Evolutionary conservation across 2,888 invertebrate genomes (phyloP).

Genomic region (Dermolepida albohirtum): DNA sequence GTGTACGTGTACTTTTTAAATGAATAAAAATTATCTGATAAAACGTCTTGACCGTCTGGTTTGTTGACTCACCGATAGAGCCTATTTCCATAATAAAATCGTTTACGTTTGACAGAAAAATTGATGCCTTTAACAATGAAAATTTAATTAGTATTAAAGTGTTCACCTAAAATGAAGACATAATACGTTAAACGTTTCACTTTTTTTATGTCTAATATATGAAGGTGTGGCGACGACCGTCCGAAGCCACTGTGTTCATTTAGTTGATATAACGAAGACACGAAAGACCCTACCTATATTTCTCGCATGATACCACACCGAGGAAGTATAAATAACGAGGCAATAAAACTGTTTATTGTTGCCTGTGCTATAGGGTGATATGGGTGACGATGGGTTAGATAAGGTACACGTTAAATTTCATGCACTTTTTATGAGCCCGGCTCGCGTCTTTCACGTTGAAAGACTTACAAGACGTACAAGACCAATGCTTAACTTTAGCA

Average conservation of each 20-base stretch:
- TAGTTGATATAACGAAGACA: too few relatives aligned
- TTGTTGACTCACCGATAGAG: neutral
- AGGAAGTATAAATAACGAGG: constrained; percentile 16
- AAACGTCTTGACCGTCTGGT: neutral
- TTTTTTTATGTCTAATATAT: too few relatives aligned
- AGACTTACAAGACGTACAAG: neutral
- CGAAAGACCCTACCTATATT: too few relatives aligned
- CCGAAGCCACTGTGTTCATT: too few relatives aligned
- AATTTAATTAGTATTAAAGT: too few relatives aligned
- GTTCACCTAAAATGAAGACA: too few relatives aligned
- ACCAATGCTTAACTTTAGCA: too few relatives aligned
- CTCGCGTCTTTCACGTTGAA: neutral
- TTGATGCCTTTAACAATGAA: too few relatives aligned
- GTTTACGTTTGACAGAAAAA: too few relatives aligned
- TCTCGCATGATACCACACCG: neutral
- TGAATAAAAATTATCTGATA: constrained; percentile 8
- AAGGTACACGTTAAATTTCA: constrained; percentile 10
- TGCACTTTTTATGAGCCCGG: neutral
- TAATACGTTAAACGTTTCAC: too few relatives aligned
- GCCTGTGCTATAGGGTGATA: constrained; percentile 3
- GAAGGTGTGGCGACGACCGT: too few relatives aligned
- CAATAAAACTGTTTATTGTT: constrained; percentile 13
- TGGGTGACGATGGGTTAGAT: constrained; percentile 2
- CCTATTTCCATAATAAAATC: too few relatives aligned
- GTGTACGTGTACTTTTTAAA: constrained; percentile 5